Base-by-base conservation (phyloP, 2,888 invertebrate species). In the Eupeodes latifasciatus region DNA sequence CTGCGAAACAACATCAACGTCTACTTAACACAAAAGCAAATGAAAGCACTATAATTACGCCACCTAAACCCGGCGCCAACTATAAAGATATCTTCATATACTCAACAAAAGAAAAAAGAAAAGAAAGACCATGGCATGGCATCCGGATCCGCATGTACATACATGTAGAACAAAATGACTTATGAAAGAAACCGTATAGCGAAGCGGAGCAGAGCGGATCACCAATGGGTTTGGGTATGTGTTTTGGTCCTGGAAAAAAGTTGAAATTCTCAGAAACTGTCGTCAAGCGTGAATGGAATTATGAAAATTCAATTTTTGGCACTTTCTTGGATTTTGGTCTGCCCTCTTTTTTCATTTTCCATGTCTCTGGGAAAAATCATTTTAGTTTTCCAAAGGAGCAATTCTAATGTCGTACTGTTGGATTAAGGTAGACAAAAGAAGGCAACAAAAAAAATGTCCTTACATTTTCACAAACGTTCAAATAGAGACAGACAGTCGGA, bases 261-360 rank as follows among this genome's bases (percentile, higher is more conserved):
- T 34, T 67, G 51, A 80, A 66, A 77, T 77, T 87, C 74, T 55
- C 71, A 27, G 76, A 72, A 87, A 83, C 80, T 76, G 80, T 77
- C 80, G 62, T 76, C 76, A 40, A 87, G 87, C 87, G 87, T 87
- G 87, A 83, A 87, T 76, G 44, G 87, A 87, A 87, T 87, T 87
- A 87, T 87, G 80, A 87, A 87, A 87, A 87, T 87, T 87, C 87
- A 87, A 87, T 87, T 87, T 83, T 84, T 87, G 83, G 83, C 87
- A 87, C 80, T 83, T 80, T 62, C 61, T 66, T 53, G 66, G 40
- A 55, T 67, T 71, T 77, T 67, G 14, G 44, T 44, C 9, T 40
- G 5, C 1, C 27, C 3, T n/a, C 19, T 47, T 44, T 12, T 47
- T 47, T 10, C 19, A 9, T 55, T 61, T 19, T 44, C 72, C 74